Evolutionary conservation across 2,888 invertebrate genomes (phyloP).

Genomic region (Rhagium mordax): DNA sequence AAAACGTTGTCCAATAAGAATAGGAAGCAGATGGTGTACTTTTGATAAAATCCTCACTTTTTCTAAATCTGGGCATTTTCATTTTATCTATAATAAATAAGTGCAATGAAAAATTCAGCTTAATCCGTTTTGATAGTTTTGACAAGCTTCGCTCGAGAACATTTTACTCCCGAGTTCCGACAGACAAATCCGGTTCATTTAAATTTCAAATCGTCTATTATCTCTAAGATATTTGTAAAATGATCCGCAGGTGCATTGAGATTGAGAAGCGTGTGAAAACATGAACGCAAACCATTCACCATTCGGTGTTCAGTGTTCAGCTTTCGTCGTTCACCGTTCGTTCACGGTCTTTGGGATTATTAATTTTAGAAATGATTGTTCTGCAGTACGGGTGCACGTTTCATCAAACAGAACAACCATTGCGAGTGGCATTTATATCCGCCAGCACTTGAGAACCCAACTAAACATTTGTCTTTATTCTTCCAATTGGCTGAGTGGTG

Average conservation of each 20-base stretch:
- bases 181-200: conserved; percentile 67
- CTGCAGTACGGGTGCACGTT: conserved; percentile 63
- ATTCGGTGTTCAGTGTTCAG: background rate
- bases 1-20: conserved; percentile 50
- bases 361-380: conserved; percentile 63
- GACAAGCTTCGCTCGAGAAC: conserved; percentile 63
- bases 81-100: conserved; percentile 62
- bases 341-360: conserved; percentile 57
- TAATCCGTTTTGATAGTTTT: conserved; percentile 65
- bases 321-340: conserved; percentile 15
- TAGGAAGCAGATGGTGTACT: conserved; percentile 62
- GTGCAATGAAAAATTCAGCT: conserved; percentile 67
- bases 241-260: conserved; percentile 64
- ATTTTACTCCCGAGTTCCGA: conserved; percentile 59
- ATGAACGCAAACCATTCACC: conserved; percentile 22
- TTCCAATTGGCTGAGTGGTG: conserved; percentile 70
- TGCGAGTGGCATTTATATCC: conserved; percentile 70
- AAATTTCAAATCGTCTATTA: conserved; percentile 68
- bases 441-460: conserved; percentile 65
- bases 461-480: conserved; percentile 72
- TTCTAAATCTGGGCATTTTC: conserved; percentile 61
- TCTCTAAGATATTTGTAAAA: conserved; percentile 61
- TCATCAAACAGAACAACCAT: conserved; percentile 68
- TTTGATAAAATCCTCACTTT: conserved; percentile 33
- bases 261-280: conserved; percentile 39